Conservation (phyloP, 2,113 vertebrate genomes). For the Myocastor coypus region DNA sequence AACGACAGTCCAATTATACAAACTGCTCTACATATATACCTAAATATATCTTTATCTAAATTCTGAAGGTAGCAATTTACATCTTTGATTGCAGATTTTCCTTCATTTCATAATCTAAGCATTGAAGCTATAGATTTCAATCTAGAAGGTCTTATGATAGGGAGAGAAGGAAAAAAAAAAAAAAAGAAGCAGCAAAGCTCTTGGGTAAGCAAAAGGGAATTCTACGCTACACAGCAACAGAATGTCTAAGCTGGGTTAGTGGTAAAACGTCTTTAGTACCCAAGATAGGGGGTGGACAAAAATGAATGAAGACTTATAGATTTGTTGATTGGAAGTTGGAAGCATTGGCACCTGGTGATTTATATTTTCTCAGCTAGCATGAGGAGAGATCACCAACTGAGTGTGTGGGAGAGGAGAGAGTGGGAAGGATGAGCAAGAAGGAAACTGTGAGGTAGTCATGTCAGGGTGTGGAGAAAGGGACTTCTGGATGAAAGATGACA, state of each 20-base stretch:
- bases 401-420: neutral
- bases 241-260: neutral
- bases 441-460: neutral
- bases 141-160: neutral
- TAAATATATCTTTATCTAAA: neutral
- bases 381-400: neutral
- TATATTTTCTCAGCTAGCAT: neutral
- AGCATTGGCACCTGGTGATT: neutral
- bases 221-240: neutral
- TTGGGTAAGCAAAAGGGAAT: neutral
- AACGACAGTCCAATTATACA: no score
- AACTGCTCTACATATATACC: no score
- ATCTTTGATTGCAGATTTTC: neutral
- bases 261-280: neutral
- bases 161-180: neutral
- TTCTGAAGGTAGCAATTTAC: slow-evolving; percentile 31
- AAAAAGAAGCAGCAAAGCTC: neutral
- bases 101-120: slow-evolving; percentile 3
- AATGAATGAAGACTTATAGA: neutral
- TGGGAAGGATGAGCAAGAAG: neutral
- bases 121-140: neutral
- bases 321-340: neutral
- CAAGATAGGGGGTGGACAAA: neutral
- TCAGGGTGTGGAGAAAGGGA: neutral
- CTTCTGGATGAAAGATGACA: neutral